These are phyloP conservation scores for Actinia equina DNA, from an alignment of 64 coral and sea anemone genomes.

Conservation along the genomic window DNA sequence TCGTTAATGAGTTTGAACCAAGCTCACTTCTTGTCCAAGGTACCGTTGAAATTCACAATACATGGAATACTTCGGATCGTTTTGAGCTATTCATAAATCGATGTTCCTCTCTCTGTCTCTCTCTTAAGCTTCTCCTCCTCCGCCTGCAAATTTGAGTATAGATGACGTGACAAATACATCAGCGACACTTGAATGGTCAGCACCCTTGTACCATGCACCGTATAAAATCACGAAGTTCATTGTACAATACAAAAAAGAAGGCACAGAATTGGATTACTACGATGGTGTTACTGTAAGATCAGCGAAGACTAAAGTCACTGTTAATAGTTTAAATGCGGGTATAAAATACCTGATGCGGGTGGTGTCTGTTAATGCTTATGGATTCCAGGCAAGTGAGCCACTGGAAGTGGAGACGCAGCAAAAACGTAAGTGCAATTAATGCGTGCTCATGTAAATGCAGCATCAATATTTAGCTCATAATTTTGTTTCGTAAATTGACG, in stretches of 20 bases:
- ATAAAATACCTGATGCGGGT: not conserved
- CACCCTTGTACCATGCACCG: not conserved
- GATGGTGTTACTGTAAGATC: not conserved
- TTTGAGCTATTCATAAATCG: not conserved
- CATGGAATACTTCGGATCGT: not conserved
- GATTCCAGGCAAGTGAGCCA: conserved; percentile 8
- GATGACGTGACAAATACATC: not conserved
- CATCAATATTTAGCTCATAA: too few species aligned
- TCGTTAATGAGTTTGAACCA: not conserved
- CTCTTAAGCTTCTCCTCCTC: conserved; percentile 26
- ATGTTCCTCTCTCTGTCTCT: not conserved
- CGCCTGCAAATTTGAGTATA: not conserved
- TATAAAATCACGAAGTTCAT: not conserved
- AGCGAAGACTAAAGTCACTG: not conserved
- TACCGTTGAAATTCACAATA: not conserved
- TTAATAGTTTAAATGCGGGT: not conserved
- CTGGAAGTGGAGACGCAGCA: not conserved
- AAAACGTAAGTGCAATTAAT: too few species aligned
- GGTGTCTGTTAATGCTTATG: not conserved
- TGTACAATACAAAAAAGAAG: not conserved
- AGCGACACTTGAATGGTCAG: not conserved
- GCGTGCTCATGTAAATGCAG: too few species aligned
- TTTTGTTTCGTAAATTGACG: too few species aligned
- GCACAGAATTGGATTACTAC: not conserved
- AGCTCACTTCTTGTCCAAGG: not conserved